Conservation (phyloP, 2,888 invertebrate species). For the Rhyacophila evoluta region DNA sequence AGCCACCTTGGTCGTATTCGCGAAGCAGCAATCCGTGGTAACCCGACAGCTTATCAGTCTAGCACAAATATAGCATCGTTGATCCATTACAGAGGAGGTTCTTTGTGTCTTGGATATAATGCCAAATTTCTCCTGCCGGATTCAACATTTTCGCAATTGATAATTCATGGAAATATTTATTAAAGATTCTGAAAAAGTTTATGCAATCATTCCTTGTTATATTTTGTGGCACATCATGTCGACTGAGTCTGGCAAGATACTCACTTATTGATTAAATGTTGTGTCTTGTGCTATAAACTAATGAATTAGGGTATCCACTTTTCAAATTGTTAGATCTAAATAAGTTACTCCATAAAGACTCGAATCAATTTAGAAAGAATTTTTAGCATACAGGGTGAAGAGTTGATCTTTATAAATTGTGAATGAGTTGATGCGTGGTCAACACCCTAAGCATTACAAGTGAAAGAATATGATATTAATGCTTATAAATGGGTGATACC, state of each 20-base stretch:
- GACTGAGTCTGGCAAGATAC: slow-evolving; percentile 30
- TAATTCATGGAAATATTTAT: neutral
- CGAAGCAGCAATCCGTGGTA: slow-evolving; percentile 12
- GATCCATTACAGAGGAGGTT: too few relatives aligned
- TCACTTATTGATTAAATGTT: slow-evolving; percentile 33
- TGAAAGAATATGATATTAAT: neutral
- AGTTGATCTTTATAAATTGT: slow-evolving; percentile 29
- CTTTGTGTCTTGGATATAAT: too few relatives aligned
- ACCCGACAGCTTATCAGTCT: too few relatives aligned
- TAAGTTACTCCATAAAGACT: slow-evolving; percentile 23
- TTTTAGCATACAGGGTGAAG: slow-evolving; percentile 26
- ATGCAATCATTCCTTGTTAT: slow-evolving; percentile 45
- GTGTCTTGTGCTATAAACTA: slow-evolving; percentile 28
- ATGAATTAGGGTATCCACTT: slow-evolving; percentile 32
- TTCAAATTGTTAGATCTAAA: slow-evolving; percentile 37
- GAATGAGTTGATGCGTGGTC: too few relatives aligned
- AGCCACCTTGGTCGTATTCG: neutral
- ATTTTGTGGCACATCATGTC: slow-evolving; percentile 42
- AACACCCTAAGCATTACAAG: neutral
- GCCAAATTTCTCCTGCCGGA: too few relatives aligned
- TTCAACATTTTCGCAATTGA: too few relatives aligned
- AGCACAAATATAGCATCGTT: too few relatives aligned
- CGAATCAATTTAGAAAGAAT: neutral
- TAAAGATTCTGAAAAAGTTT: slow-evolving; percentile 34
- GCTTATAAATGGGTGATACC: neutral